A percentile compares a stretch with the other conserved stretches of the same genome.
Evolutionary conservation across 2,113 vertebrate genomes (phyloP).

Genomic region (Rattus norvegicus): GRCr8 NC_086029.1:37613001-37613500

Average conservation of each 20-base stretch:
- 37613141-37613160: not conserved
- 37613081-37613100: not conserved
- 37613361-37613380: not conserved
- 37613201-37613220: not conserved
- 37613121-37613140: not conserved
- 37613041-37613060: constrained; percentile 13
- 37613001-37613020: constrained; percentile 34
- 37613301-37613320: no score
- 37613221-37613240: not conserved
- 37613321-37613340: not conserved
- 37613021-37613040: not conserved
- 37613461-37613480: not conserved
- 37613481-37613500: not conserved
- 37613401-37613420: not conserved
- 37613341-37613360: not conserved
- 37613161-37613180: not conserved
- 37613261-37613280: not conserved
- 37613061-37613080: not conserved
- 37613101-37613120: not conserved
- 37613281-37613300: not conserved
- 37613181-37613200: not conserved
- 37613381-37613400: not conserved
- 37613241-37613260: not conserved
- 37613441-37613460: not conserved
- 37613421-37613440: not conserved